Conservation (phyloP, 2,888 invertebrate genomes). For the Tubulanus polymorphus region DNA sequence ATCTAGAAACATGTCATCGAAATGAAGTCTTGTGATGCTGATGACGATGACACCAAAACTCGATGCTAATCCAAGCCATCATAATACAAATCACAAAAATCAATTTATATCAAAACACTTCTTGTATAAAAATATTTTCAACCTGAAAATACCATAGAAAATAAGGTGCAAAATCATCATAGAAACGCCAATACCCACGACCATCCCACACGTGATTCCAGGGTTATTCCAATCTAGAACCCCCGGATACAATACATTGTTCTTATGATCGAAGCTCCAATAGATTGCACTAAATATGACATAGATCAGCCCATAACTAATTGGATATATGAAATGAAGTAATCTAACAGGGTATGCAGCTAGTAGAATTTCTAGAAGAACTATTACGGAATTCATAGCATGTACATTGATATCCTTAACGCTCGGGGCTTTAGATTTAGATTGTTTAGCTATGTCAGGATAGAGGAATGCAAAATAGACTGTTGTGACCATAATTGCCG, state of each 20-base stretch:
- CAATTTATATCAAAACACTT: no score
- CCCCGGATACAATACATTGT: conserved; percentile 35
- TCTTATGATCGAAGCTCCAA: conserved; percentile 36
- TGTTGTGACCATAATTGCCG: conserved; percentile 34
- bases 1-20: no score
- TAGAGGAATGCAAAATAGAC: conserved; percentile 37
- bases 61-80: no score
- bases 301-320: conserved; percentile 34
- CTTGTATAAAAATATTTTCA: no score
- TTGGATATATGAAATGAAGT: conserved; percentile 33
- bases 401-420: conserved; percentile 37
- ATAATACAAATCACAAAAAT: no score
- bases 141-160: conserved; percentile 28
- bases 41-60: no score
- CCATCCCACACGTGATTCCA: conserved; percentile 25
- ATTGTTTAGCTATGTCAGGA: conserved; percentile 20
- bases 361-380: conserved; percentile 34
- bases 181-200: no score
- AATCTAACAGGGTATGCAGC: conserved; percentile 35
- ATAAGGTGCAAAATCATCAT: conserved; percentile 29
- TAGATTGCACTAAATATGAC: conserved; percentile 35
- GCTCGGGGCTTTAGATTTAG: conserved; percentile 5
- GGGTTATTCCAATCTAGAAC: conserved; percentile 43
- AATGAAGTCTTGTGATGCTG: no score
- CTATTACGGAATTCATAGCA: conserved; percentile 35